These are phyloP conservation scores for Passer montanus DNA, from an alignment of 2,113 vertebrate genomes.

Conservation along the genomic window DNA sequence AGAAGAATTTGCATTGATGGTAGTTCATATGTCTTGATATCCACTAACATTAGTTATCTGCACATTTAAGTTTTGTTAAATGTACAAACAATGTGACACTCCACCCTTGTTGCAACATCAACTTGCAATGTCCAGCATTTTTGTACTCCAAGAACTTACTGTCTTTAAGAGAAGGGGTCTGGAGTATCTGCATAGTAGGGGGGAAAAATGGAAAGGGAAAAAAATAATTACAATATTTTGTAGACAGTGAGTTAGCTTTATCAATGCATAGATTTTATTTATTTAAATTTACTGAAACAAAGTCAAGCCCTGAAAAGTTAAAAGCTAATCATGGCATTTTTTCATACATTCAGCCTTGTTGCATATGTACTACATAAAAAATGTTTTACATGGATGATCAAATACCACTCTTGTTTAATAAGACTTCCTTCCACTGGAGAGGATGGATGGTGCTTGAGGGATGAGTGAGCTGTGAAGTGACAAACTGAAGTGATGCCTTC, in stretches of 20 bases:
- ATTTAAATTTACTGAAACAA: background rate
- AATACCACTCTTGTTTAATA: background rate
- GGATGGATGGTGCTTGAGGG: background rate
- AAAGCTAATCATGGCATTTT: background rate
- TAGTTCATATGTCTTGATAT: background rate
- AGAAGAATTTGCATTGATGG: background rate
- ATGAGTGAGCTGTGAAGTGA: background rate
- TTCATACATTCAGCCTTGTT: background rate
- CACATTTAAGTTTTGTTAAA: slow-evolving; percentile 26
- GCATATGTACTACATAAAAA: background rate
- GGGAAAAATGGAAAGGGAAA: background rate
- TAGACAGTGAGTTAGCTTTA: background rate
- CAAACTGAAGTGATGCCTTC: background rate
- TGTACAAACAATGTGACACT: slow-evolving; percentile 8
- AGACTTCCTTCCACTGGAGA: background rate
- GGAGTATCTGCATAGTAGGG: background rate
- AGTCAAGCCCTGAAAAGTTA: background rate
- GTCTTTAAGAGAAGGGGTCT: background rate
- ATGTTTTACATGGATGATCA: background rate
- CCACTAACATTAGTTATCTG: slow-evolving; percentile 2
- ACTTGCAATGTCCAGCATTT: background rate
- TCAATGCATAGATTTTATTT: background rate
- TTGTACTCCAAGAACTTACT: background rate
- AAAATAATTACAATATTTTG: background rate
- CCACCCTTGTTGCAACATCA: slow-evolving; percentile 35